phyloP scores from a whole-genome alignment of 53 echinoderm and acorn worm genomes.

The Arbacia lixula region DNA sequence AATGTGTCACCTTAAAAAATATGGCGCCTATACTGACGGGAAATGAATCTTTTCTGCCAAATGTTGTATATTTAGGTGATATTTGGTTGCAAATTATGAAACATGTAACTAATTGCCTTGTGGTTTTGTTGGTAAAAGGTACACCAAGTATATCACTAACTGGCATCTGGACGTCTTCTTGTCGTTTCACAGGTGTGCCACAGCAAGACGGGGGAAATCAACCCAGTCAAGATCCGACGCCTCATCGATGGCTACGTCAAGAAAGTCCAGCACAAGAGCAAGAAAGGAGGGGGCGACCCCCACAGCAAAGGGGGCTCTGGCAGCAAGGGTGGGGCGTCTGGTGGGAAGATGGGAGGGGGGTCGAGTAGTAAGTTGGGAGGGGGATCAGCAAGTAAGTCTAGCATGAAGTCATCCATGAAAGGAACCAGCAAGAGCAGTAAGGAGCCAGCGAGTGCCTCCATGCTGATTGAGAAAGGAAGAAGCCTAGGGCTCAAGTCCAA shows the following conservation, averaged over 20 bases:
- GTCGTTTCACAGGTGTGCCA: conserved; percentile 86
- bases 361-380: background rate
- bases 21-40: too few relatives aligned
- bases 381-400: background rate
- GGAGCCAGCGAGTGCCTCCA: conserved; percentile 37
- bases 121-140: too few relatives aligned
- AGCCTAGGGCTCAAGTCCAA: conserved; percentile 36
- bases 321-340: too few relatives aligned
- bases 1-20: too few relatives aligned
- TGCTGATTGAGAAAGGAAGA: conserved; percentile 33
- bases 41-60: too few relatives aligned
- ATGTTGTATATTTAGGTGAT: too few relatives aligned
- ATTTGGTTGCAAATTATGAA: too few relatives aligned
- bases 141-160: too few relatives aligned
- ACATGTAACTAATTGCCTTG: too few relatives aligned
- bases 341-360: background rate
- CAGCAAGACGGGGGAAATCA: conserved; percentile 95
- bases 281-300: conserved; percentile 19
- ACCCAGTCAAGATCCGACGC: conserved; percentile 93
- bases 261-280: conserved; percentile 72
- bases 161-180: too few relatives aligned
- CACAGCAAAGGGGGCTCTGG: conserved; percentile 2
- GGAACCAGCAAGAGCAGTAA: conserved; percentile 2
- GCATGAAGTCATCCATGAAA: background rate
- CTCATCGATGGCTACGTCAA: conserved; percentile 95